Percentiles rank a stretch among this genome's conserved stretches.
These are phyloP conservation scores for Drosophila nebulosa DNA, from an alignment of 1,140 invertebrate genomes.

Conservation along the genomic window DNA sequence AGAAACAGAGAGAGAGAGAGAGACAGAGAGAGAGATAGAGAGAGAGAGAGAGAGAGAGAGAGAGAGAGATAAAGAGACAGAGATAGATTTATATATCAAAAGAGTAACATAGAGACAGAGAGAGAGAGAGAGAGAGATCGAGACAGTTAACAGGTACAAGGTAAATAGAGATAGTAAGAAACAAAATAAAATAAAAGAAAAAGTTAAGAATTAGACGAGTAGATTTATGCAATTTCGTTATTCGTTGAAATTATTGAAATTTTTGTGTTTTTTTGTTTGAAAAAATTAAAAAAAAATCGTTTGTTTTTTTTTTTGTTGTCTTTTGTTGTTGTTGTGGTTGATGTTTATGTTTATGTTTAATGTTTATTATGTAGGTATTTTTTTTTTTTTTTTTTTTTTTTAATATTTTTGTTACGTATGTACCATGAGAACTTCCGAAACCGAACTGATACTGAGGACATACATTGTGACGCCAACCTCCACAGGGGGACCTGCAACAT, in stretches of 20 bases:
- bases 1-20: conserved; percentile 23
- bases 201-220: conserved; percentile 64
- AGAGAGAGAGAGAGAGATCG: conserved; percentile 39
- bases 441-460: conserved; percentile 98
- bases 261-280: conserved; percentile 34
- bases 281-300: conserved; percentile 33
- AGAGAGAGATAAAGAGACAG: neutral
- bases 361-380: conserved; percentile 35
- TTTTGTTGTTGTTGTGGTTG: conserved; percentile 15
- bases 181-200: no score
- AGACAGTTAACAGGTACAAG: conserved; percentile 38
- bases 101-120: conserved; percentile 6
- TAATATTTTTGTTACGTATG: conserved; percentile 72
- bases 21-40: conserved; percentile 1
- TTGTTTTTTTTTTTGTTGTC: conserved; percentile 35
- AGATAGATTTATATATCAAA: neutral
- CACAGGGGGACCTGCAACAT: conserved; percentile 95
- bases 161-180: conserved; percentile 49
- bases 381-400: conserved; percentile 36
- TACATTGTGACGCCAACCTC: conserved; percentile 98
- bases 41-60: neutral
- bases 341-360: conserved; percentile 28
- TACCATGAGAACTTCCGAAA: conserved; percentile 99
- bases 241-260: conserved; percentile 18
- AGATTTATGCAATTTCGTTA: conserved; percentile 56